Conservation (phyloP, 2,113 vertebrate species). For the Cardinalis cardinalis region DNA sequence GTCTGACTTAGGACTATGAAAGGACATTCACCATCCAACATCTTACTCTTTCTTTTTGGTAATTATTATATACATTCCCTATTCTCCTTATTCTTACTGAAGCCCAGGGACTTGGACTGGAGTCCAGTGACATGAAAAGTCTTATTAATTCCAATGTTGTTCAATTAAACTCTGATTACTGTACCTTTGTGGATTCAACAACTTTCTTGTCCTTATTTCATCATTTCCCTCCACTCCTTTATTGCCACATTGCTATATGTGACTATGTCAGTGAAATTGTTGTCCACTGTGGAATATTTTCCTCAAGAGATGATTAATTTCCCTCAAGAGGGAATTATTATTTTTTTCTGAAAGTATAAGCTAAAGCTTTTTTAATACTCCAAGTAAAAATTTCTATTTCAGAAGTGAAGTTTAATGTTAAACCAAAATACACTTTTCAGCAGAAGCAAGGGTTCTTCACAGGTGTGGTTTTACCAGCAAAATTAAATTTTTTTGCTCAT, state of each 20-base stretch:
- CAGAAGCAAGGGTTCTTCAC: neutral
- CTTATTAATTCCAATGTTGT: neutral
- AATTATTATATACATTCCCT: neutral
- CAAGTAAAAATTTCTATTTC: neutral
- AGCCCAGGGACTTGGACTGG: neutral
- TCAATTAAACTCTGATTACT: neutral
- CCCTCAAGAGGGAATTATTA: neutral
- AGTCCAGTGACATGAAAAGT: neutral
- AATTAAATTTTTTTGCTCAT: neutral
- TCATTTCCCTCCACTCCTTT: neutral
- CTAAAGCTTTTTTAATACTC: neutral
- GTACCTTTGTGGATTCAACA: neutral
- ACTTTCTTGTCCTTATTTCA: neutral
- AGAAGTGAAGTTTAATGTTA: neutral
- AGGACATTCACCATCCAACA: neutral
- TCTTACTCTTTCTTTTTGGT: neutral
- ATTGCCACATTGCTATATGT: neutral
- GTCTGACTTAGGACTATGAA: neutral
- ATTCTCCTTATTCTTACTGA: neutral
- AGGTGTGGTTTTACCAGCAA: neutral
- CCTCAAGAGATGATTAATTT: neutral
- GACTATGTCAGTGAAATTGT: neutral
- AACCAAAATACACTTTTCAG: neutral
- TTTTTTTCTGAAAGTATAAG: neutral
- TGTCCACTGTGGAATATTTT: neutral